Evolutionary conservation across 2,888 invertebrate species (phyloP).

Genomic region (Dromius quadrimaculatus): DNA sequence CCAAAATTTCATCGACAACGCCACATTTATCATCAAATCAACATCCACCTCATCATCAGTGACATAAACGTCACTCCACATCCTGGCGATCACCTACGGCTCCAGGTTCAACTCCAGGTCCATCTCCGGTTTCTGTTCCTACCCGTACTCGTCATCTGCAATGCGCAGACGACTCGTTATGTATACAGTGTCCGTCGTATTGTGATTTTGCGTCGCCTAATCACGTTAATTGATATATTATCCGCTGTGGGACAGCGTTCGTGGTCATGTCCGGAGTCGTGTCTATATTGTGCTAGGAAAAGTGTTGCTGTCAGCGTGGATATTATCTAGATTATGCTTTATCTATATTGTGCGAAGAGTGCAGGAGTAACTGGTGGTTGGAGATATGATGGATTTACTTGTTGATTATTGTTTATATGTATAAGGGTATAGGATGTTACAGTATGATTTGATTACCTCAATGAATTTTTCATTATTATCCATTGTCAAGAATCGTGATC

Average conservation of each 20-base stretch:
- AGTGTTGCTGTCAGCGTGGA: slow-evolving; percentile 2
- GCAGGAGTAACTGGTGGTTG: not conserved
- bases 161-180: not conserved
- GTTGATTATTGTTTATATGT: not conserved
- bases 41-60: not conserved
- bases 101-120: not conserved
- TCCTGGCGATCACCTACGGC: not conserved
- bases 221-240: slow-evolving; percentile 49
- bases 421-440: no score
- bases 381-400: not conserved
- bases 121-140: no score
- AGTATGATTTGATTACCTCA: no score
- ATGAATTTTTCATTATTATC: no score
- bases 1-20: not conserved
- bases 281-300: not conserved
- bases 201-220: slow-evolving; percentile 42
- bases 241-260: slow-evolving; percentile 9
- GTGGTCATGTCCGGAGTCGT: not conserved
- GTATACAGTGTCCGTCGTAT: slow-evolving; percentile 13
- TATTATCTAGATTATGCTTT: slow-evolving; percentile 5
- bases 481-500: no score
- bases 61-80: not conserved
- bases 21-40: not conserved
- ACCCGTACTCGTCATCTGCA: no score
- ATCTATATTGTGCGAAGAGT: not conserved